Evolutionary conservation across 2,113 vertebrate species (phyloP).

Genomic region (Corvus moneduloides): DNA sequence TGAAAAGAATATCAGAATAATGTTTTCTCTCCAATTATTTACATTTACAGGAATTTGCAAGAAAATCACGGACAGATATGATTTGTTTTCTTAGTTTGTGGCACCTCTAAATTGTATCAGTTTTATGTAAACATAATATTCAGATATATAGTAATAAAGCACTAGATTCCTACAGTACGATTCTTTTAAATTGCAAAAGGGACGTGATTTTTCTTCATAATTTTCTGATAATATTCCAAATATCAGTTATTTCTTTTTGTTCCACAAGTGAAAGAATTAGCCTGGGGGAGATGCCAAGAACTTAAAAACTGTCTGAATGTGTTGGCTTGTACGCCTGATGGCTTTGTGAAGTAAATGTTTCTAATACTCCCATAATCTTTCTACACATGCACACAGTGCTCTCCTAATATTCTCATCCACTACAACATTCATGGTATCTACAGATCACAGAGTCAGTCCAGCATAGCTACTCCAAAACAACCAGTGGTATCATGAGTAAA

Average conservation of each 20-base stretch:
- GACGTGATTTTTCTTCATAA: not conserved
- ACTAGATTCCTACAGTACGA: not conserved
- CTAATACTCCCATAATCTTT: not conserved
- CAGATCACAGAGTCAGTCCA: not conserved
- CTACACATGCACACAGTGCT: not conserved
- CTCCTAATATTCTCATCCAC: not conserved
- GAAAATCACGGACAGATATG: not conserved
- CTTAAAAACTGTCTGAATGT: not conserved
- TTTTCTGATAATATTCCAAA: not conserved
- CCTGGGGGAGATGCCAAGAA: not conserved
- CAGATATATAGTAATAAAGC: not conserved
- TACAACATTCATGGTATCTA: not conserved
- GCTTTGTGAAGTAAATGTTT: not conserved
- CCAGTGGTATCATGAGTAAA: not conserved
- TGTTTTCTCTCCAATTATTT: not conserved
- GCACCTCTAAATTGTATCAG: not conserved
- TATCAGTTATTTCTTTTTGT: not conserved
- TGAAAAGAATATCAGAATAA: not conserved
- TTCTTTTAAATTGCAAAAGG: not conserved
- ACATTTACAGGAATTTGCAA: not conserved
- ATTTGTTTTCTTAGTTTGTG: not conserved
- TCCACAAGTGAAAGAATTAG: not conserved
- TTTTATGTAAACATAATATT: not conserved
- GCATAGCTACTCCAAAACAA: not conserved
- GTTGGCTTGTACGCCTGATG: not conserved